Evolutionary conservation across 1,140 invertebrate genomes (phyloP), one percentile per base, ranked within the genome.

Genomic region (Monomorium pharaonis): DNA sequence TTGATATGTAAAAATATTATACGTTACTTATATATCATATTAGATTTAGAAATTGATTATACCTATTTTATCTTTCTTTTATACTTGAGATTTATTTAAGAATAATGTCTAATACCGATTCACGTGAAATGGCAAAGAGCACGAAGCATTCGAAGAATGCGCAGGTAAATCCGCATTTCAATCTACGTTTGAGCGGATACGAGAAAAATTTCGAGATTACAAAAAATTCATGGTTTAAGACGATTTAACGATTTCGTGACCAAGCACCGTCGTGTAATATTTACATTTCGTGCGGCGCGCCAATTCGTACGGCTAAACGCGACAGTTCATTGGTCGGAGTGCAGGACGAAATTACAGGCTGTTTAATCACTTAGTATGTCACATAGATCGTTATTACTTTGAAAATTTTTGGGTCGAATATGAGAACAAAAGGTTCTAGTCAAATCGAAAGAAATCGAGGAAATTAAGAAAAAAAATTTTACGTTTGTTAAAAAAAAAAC

Each of bases 201-300:
- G 24, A 70, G 21, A 30, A 37, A 69, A 80, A 80, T 37, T 27
- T 60, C 1, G 16, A 2, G 14, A 69, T 56, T 70, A 30, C 12
- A 70, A 81, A 80, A 69, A 81, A 16, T 67, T 24, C n/a, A 42
- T 9, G 21, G 42, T 70, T 65, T 44, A 56, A n/a, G 27, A 21
- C 65, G 18, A 81, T 44, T 72, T 16, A 72, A 44, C 21, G 2
- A 37, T 81, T n/a, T 81, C 65, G 49, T 81, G 65, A 70, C 49
- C 51, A 56, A 1, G 33, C 18, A 21, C 54, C 10, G n/a, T 30
- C 16, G 33, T 30, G 78, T 4, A 56, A 44, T 56, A 72, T 72
- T 81, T 70, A 56, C 37, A 42, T 42, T 44, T 81, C 44, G 54
- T 72, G 65, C 33, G 2, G 12, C 14, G 51, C n/a, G 37, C 65